Evolutionary conservation across 2,797 vertebrate species (phyloP).

Genomic region (Cetoscarus ocellatus): DNA sequence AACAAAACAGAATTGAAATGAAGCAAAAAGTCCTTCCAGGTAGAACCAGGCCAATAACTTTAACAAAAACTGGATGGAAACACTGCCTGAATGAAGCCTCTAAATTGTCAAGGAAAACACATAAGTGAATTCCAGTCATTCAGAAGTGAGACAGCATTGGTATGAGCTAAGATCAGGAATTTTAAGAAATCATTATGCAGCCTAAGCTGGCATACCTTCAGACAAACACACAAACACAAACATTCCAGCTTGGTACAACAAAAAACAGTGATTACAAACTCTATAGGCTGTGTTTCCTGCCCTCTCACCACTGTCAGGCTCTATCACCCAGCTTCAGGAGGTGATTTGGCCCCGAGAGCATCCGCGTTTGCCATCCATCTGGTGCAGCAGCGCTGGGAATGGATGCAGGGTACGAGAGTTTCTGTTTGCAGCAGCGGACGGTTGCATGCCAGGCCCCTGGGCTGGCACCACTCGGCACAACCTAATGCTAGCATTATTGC

Average conservation of each 20-base stretch:
- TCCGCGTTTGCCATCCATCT: constrained; percentile 72
- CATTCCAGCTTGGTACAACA: background rate
- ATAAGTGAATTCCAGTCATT: no score
- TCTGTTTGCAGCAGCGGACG: constrained; percentile 55
- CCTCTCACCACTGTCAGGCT: constrained; percentile 27
- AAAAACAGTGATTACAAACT: constrained; percentile 5
- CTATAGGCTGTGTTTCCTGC: constrained; percentile 13
- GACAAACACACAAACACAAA: constrained; percentile 6
- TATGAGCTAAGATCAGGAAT: no score
- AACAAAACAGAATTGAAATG: no score
- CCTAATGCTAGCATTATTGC: constrained; percentile 53
- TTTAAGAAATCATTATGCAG: no score
- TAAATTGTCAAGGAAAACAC: no score
- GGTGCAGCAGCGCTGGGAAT: constrained; percentile 51
- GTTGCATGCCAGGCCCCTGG: constrained; percentile 63
- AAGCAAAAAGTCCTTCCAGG: no score
- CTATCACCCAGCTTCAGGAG: constrained; percentile 70
- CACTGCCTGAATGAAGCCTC: no score
- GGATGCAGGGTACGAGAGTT: constrained; percentile 37
- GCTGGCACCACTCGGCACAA: constrained; percentile 57
- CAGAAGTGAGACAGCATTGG: no score
- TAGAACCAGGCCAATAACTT: no score
- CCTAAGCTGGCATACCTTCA: no score
- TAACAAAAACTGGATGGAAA: no score
- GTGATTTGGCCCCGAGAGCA: constrained; percentile 69